Evolutionary conservation across 2,888 invertebrate genomes (phyloP).

Genomic region (Agrotis exclamationis): DNA sequence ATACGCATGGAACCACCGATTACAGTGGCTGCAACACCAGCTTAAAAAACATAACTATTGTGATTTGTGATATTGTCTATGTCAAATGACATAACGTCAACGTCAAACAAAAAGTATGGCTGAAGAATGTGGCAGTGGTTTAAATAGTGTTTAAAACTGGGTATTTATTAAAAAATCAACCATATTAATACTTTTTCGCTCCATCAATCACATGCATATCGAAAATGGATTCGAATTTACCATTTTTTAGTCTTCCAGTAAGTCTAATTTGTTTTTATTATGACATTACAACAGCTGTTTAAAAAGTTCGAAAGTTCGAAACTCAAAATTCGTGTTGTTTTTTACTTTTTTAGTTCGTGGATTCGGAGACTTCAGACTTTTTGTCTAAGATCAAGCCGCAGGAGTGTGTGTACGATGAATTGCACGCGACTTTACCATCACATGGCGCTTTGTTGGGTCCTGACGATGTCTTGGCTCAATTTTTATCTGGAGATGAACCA

Average conservation of each 20-base stretch:
- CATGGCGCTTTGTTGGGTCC: slow-evolving; percentile 76
- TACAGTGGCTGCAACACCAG: no score
- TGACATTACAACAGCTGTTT: slow-evolving; percentile 30
- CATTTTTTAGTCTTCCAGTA: slow-evolving; percentile 86
- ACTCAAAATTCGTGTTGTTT: slow-evolving; percentile 6
- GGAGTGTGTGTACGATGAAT: slow-evolving; percentile 78
- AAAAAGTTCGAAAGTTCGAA: background rate
- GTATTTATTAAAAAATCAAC: slow-evolving; percentile 16
- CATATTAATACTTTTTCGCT: slow-evolving; percentile 1
- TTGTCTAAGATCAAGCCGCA: slow-evolving; percentile 72
- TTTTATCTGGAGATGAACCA: slow-evolving; percentile 83
- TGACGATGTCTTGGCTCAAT: slow-evolving; percentile 86
- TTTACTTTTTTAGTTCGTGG: slow-evolving; percentile 77
- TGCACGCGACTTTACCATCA: slow-evolving; percentile 75
- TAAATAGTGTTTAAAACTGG: background rate
- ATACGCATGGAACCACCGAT: no score
- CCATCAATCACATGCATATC: slow-evolving; percentile 42
- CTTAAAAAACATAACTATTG: background rate
- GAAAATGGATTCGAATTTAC: slow-evolving; percentile 81
- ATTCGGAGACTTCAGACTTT: slow-evolving; percentile 78
- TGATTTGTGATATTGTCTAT: no score
- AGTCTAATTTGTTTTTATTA: slow-evolving; percentile 60
- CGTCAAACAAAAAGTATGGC: slow-evolving; percentile 12
- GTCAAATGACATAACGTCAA: background rate
- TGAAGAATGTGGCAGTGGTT: background rate